These are phyloP conservation scores for Leiothrix lutea DNA, from an alignment of 2,113 vertebrate species.

Conservation along the genomic window DNA sequence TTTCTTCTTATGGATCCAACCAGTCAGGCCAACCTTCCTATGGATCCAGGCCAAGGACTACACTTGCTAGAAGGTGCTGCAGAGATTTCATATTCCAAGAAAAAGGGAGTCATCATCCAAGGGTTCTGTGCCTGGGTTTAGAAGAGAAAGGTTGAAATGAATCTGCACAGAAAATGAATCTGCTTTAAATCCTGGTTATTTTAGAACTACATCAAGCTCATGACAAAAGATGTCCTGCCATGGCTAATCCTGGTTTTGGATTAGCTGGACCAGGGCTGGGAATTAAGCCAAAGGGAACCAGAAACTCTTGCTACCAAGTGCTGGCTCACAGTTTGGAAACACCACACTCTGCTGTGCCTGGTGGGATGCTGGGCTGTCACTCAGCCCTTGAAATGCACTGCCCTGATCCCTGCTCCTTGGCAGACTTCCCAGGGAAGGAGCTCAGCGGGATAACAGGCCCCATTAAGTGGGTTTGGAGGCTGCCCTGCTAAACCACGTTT, in stretches of 20 bases:
- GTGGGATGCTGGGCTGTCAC: not conserved
- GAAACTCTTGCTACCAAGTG: not conserved
- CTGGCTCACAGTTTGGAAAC: fast-evolving
- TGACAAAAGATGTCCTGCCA: not conserved
- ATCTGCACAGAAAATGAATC: not conserved
- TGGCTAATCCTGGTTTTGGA: not conserved
- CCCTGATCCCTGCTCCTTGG: not conserved
- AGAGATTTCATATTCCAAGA: not conserved
- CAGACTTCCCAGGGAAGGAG: not conserved
- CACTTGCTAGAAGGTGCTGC: not conserved
- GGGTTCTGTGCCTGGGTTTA: not conserved
- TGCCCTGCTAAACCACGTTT: not conserved
- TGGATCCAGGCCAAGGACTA: not conserved
- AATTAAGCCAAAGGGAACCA: not conserved
- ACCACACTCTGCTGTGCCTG: not conserved
- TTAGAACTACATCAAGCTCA: not conserved
- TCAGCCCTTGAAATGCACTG: not conserved
- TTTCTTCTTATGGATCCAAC: not conserved
- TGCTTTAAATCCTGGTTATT: not conserved
- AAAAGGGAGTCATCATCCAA: not conserved
- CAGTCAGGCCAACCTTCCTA: not conserved
- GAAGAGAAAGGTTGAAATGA: not conserved
- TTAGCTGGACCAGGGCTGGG: not conserved
- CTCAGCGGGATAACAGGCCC: not conserved
- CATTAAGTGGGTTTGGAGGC: not conserved